A percentile compares a stretch with the other conserved stretches of the same genome.
These are phyloP conservation scores for Cyclophora punctaria DNA, from an alignment of 2,888 invertebrate genomes.

Conservation along the genomic window DNA sequence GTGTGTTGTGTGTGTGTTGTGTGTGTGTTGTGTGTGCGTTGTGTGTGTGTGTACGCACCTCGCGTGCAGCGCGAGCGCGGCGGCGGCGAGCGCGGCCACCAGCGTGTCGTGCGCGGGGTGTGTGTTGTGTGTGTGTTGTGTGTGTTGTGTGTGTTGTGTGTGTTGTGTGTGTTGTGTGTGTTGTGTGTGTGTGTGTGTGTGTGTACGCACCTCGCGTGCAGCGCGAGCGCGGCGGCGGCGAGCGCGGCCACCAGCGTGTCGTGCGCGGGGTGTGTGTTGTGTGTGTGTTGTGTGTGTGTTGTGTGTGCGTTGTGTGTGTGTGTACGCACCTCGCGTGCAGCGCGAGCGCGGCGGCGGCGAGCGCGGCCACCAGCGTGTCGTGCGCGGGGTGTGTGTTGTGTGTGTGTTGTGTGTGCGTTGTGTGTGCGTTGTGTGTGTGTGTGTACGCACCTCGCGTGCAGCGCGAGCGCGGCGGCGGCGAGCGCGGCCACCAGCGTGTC, in stretches of 20 bases:
- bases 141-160: neutral
- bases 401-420: too few species aligned
- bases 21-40: neutral
- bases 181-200: neutral
- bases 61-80: constrained; percentile 49
- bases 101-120: constrained; percentile 31
- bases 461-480: constrained; percentile 45
- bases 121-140: too few species aligned
- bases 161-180: too few species aligned
- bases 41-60: constrained; percentile 27
- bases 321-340: constrained; percentile 45
- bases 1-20: too few species aligned
- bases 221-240: constrained; percentile 45
- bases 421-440: neutral
- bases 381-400: constrained; percentile 26
- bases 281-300: too few species aligned
- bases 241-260: constrained; percentile 45
- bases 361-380: constrained; percentile 42
- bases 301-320: neutral
- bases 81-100: constrained; percentile 49
- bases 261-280: constrained; percentile 27
- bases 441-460: constrained; percentile 44
- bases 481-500: constrained; percentile 45
- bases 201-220: constrained; percentile 44
- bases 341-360: constrained; percentile 48